Evolutionary conservation across 2,113 vertebrate genomes (phyloP).

Genomic region (Ariopsis seemanni): DNA sequence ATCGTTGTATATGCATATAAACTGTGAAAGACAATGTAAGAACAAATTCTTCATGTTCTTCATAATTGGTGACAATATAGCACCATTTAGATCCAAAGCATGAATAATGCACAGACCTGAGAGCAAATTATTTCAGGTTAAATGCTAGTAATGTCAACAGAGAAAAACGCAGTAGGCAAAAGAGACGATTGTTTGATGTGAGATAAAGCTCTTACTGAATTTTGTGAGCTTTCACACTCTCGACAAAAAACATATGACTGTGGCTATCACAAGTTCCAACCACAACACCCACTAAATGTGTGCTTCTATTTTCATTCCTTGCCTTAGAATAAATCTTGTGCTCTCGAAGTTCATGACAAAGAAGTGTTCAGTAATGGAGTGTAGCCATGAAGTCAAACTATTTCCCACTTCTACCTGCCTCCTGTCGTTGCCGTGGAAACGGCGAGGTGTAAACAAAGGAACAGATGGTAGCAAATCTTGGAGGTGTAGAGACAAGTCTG

Average conservation of each 20-base stretch:
- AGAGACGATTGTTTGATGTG: background rate
- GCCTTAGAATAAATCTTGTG: constrained; percentile 25
- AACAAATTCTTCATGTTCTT: constrained; percentile 51
- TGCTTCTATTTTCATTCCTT: constrained; percentile 30
- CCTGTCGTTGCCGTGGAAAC: constrained; percentile 68
- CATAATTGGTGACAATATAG: constrained; percentile 39
- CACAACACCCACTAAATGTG: constrained; percentile 26
- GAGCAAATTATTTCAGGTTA: background rate
- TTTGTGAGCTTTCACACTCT: constrained; percentile 29
- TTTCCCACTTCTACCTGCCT: constrained; percentile 66
- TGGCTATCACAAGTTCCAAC: constrained; percentile 21
- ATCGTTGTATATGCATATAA: constrained; percentile 62
- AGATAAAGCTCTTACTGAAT: constrained; percentile 17
- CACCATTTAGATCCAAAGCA: constrained; percentile 20
- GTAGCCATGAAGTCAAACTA: constrained; percentile 38
- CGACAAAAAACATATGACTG: constrained; percentile 25
- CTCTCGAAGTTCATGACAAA: constrained; percentile 36
- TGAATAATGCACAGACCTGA: background rate
- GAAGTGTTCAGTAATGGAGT: constrained; percentile 46
- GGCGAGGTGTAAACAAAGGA: constrained; percentile 66
- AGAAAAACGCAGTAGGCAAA: background rate
- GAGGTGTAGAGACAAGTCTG: constrained; percentile 64
- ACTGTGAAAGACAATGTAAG: constrained; percentile 63
- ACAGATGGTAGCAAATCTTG: constrained; percentile 71
- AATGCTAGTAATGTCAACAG: constrained; percentile 14